Percentiles rank a stretch among this genome's conserved stretches.
phyloP scores from a whole-genome alignment of 2,797 vertebrate species.

The Arctocebus calabarensis region DNA sequence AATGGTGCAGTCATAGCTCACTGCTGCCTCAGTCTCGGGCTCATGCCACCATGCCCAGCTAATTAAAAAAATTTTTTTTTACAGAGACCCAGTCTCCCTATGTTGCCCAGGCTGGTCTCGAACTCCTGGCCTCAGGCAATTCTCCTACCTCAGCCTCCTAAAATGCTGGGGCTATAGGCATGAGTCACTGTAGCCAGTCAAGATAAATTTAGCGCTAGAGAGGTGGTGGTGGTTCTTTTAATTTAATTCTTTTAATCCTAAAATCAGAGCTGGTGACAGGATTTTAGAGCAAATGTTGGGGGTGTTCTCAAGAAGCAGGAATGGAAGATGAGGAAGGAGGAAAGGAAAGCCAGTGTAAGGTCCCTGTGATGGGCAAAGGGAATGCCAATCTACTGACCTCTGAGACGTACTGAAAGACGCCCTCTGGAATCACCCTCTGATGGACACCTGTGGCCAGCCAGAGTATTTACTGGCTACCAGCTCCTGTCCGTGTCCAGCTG shows the following conservation, averaged over 20 bases:
- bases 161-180: not conserved
- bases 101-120: not conserved
- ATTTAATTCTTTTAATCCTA: too few relatives aligned
- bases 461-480: not conserved
- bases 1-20: not conserved
- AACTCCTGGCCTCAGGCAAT: not conserved
- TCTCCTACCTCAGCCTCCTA: not conserved
- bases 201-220: not conserved
- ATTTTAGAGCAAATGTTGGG: not conserved
- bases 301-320: not conserved
- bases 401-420: not conserved
- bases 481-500: rapidly evolving
- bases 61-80: not conserved
- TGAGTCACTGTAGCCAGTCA: not conserved
- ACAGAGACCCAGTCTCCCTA: not conserved
- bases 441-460: not conserved
- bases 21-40: not conserved
- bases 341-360: not conserved
- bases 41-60: not conserved
- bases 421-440: not conserved
- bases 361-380: rapidly evolving
- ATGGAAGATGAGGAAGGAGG: not conserved
- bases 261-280: not conserved
- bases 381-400: not conserved
- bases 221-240: not conserved